Conservation (phyloP, 2,113 vertebrate species). For the Otis tarda region DNA sequence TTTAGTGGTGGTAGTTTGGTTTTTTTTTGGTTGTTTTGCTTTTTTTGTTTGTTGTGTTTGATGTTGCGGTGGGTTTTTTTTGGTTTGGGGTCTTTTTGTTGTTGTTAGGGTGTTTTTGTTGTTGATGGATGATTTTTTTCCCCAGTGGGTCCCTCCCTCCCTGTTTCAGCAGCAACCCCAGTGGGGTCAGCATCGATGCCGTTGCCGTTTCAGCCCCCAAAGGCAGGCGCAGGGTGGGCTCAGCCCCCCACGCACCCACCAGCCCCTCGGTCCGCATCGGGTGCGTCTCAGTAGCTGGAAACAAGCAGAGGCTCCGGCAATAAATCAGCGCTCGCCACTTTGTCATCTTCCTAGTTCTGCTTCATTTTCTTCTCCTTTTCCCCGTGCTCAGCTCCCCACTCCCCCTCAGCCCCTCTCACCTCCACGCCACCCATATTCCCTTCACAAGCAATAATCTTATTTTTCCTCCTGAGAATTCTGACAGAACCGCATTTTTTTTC, state of each 20-base stretch:
- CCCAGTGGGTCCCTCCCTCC: too few relatives aligned
- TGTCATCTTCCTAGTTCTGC: conserved; percentile 67
- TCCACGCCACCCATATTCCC: too few relatives aligned
- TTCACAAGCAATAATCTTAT: conserved; percentile 31
- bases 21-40: not conserved
- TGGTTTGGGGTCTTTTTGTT: too few relatives aligned
- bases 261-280: conserved; percentile 36
- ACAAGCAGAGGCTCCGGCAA: conserved; percentile 82
- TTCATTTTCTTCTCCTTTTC: not conserved
- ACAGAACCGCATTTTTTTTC: not conserved
- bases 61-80: too few relatives aligned
- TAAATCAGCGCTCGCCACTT: conserved; percentile 82
- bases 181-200: conserved; percentile 54
- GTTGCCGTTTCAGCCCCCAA: conserved; percentile 45
- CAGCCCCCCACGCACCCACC: not conserved
- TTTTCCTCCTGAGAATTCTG: conserved; percentile 60
- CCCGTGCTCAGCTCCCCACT: not conserved
- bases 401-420: not conserved
- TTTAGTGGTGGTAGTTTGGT: not conserved
- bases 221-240: conserved; percentile 74
- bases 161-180: too few relatives aligned
- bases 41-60: too few relatives aligned
- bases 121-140: too few relatives aligned
- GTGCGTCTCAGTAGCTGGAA: conserved; percentile 86
- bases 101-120: too few relatives aligned